A percentile compares a stretch with the other conserved stretches of the same genome.
These are phyloP conservation scores for Monopis laevigella DNA, from an alignment of 2,888 invertebrate genomes.

Conservation along the genomic window DNA sequence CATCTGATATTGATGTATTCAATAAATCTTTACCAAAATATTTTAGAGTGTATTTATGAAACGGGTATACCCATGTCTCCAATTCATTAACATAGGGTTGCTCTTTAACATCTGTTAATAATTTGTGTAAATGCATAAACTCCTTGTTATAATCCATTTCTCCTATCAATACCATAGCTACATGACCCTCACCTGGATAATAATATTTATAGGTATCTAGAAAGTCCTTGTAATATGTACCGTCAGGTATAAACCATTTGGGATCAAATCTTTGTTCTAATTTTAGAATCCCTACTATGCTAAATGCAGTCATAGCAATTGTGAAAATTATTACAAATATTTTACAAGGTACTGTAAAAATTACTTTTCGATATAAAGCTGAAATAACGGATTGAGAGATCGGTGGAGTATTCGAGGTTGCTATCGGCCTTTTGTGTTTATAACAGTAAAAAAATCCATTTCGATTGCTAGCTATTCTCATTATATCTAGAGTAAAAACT, in stretches of 20 bases:
- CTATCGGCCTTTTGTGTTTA: constrained; percentile 63
- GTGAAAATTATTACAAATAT: constrained; percentile 70
- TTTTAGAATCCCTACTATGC: constrained; percentile 68
- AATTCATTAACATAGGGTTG: constrained; percentile 64
- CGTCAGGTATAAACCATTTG: constrained; percentile 80
- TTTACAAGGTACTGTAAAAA: constrained; percentile 75
- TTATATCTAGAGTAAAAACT: constrained; percentile 77
- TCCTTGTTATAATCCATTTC: constrained; percentile 72
- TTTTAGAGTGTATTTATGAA: constrained; percentile 66
- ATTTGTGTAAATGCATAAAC: constrained; percentile 63
- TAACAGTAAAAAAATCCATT: constrained; percentile 76
- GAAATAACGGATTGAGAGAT: constrained; percentile 68
- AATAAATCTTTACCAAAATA: constrained; percentile 59
- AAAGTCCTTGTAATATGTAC: constrained; percentile 73
- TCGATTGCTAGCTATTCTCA: constrained; percentile 67
- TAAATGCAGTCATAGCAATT: constrained; percentile 66
- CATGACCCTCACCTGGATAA: constrained; percentile 73
- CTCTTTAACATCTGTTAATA: constrained; percentile 60
- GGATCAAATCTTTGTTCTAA: constrained; percentile 83
- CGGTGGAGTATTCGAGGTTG: constrained; percentile 63
- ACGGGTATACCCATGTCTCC: constrained; percentile 73
- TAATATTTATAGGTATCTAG: constrained; percentile 60
- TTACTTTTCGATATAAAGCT: constrained; percentile 68
- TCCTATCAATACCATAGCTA: constrained; percentile 73
- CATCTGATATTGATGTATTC: constrained; percentile 59